Conservation (phyloP, 2,888 invertebrate species). For the Zaprionus obscuricornis region DNA sequence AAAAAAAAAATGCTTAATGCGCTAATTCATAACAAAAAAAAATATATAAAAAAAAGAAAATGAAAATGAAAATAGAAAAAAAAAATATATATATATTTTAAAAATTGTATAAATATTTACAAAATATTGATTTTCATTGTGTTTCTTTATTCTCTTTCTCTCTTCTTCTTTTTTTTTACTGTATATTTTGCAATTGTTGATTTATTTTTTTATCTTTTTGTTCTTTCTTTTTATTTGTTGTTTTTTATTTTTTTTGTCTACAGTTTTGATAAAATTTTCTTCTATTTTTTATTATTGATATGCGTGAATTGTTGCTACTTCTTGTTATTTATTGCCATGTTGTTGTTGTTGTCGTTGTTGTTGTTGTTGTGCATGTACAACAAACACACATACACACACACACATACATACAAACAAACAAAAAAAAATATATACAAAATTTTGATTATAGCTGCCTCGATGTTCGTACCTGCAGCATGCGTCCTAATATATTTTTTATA, state of each 20-base stretch:
- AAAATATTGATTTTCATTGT: slow-evolving; percentile 63
- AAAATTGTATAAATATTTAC: slow-evolving; percentile 61
- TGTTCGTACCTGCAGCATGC: slow-evolving; percentile 57
- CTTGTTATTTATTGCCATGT: slow-evolving; percentile 43
- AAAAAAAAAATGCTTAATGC: slow-evolving; percentile 23
- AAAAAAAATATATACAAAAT: too few species aligned
- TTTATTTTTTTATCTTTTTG: slow-evolving; percentile 39
- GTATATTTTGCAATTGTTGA: slow-evolving; percentile 28
- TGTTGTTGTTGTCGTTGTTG: slow-evolving; percentile 12
- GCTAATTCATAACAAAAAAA: slow-evolving; percentile 51
- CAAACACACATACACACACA: too few species aligned
- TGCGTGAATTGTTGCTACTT: slow-evolving; percentile 27
- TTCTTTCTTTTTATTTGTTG: slow-evolving; percentile 25
- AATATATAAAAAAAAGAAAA: slow-evolving; percentile 28
- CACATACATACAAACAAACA: too few species aligned
- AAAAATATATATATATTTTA: slow-evolving; percentile 54
- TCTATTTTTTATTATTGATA: slow-evolving; percentile 28
- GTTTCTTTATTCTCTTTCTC: slow-evolving; percentile 37
- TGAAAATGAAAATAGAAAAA: slow-evolving; percentile 23
- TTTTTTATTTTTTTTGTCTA: too few species aligned
- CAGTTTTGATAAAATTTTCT: too few species aligned
- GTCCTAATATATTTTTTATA: too few species aligned
- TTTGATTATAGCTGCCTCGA: slow-evolving; percentile 41
- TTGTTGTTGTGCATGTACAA: slow-evolving; percentile 51
- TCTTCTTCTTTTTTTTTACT: slow-evolving; percentile 30